Percentiles rank a stretch among this genome's conserved stretches.
Evolutionary conservation across 1,140 invertebrate species (phyloP).

Genomic region (Leptopilina clavipes): DNA sequence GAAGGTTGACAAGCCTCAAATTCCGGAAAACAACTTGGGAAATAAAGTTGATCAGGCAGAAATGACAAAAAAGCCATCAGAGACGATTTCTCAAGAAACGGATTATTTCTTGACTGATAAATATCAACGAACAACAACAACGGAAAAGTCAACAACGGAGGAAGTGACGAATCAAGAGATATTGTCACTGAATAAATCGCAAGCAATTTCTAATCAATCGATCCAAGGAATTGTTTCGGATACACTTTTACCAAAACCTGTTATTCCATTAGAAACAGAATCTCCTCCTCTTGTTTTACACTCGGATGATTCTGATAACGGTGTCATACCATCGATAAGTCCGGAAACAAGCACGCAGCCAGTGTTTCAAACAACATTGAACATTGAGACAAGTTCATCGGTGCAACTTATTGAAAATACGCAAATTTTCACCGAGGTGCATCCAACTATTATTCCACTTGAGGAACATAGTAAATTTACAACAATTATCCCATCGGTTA

Average conservation of each 20-base stretch:
- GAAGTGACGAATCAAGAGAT: conserved; percentile 29
- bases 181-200: conserved; percentile 26
- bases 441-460: conserved; percentile 56
- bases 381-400: conserved; percentile 69
- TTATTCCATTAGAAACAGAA: not conserved
- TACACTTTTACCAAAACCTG: not conserved
- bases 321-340: conserved; percentile 39
- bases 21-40: conserved; percentile 40
- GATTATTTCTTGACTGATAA: not conserved
- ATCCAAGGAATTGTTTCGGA: not conserved
- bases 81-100: not conserved
- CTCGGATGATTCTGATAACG: conserved; percentile 30
- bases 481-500: not conserved
- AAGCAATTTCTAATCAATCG: conserved; percentile 17
- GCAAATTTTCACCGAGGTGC: conserved; percentile 50
- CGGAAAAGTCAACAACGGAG: not conserved
- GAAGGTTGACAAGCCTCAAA: conserved; percentile 48
- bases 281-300: not conserved
- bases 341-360: conserved; percentile 50
- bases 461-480: conserved; percentile 45
- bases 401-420: conserved; percentile 68
- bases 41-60: conserved; percentile 51
- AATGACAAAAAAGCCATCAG: conserved; percentile 38
- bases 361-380: conserved; percentile 63
- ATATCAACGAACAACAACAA: not conserved